Evolutionary conservation across 2,113 vertebrate species (phyloP), one percentile per base, ranked within the genome.

Genomic region (Danionella cerebrum): DNA sequence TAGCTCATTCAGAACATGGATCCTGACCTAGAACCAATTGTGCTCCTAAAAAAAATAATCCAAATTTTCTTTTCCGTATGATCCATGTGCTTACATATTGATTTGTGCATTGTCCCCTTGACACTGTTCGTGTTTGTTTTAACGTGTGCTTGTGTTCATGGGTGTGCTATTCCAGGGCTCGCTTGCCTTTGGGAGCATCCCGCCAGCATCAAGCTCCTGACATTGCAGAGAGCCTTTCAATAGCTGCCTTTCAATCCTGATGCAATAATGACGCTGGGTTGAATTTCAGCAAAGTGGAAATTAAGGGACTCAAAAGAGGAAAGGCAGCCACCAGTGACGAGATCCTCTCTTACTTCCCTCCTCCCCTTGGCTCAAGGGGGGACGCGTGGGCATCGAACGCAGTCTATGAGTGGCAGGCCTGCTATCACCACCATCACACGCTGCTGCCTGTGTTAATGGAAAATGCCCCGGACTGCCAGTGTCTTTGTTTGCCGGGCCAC

Each of bases 391-490:
- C 66, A 36, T 69, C 60, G 73, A 79, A 82, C 78, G 77, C 79
- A 79, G 80, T 51, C n/a, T 53, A 35, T 81, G 78, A 78, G 78
- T 77, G 80, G 76, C 78, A 78, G 70, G 64, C 47, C 76, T 64
- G 75, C 83, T 89, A 87, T 90, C 89, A 80, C 67, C 80, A 78
- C 82, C 84, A 89, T 89, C 87, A 82, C 82, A 87, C 73, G 69
- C 82, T 79, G 79, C 82, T 82, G 82, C 82, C 80, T 80, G 84
- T 82, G 82, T 87, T 90, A 90, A 89, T 88, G 82, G 85, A 84
- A 80, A 87, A 86, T 87, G 87, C 82, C 86, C 82, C 70, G 70
- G 27, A 69, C 81, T 84, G 83, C 84, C 85, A 80, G 77, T 60
- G 84, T 75, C 87, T 90, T 90, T 90, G 87, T 90, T 89, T 89